Base-by-base conservation (phyloP, 2,113 vertebrate genomes). In the Himantopus leucocephalus region DNA sequence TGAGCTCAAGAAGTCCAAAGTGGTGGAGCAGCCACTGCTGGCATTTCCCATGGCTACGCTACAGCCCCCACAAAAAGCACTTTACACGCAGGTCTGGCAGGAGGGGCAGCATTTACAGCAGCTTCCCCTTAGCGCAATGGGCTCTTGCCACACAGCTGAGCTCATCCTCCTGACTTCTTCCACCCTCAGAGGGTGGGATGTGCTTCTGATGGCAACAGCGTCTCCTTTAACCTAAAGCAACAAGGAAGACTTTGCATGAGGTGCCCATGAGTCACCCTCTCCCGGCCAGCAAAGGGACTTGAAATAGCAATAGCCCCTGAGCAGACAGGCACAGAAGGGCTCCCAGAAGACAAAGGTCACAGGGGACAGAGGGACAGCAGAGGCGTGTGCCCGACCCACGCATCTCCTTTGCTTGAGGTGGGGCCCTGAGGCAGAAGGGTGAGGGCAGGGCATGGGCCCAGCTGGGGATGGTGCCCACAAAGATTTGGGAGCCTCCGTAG, bases 321-420 rank as follows among this genome's bases (percentile, higher is more conserved):
- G 50, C n/a, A 71, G 71, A 26, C 2, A 29, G 45, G 39, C 11
- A 3, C 60, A 75, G 41, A 60, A 80, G 15, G 62, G 45, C 30
- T 62, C 47, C 41, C 58, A 30, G 63, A 72, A 52, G 50, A 37
- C n/a, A 47, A 67, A 84, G 77, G 21, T 88, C 72, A 79, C 13
- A 64, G 60, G 29, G 39, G 34, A 48, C 85, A 64, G 43, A 85
- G 48, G 74, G 43, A 64, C 34, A 68, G 26, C 58, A 75, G 52
- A 29, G 3, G 4, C 8, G 0, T 45, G 81, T 37, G 74, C 48
- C 60, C 2, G 1, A 56, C 39, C 55, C 24, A 13, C 1, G 0
- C 35, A 7, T 27, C 14, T 27, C 16, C 53, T 95, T 39, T 73
- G 76, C 63, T 66, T 1, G 0, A 59, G 15, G 10, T 45, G 35